Percentiles rank a stretch among this genome's conserved stretches.
Evolutionary conservation across 2,797 vertebrate genomes (phyloP).

Genomic region (Meriones psammophilus): DNA sequence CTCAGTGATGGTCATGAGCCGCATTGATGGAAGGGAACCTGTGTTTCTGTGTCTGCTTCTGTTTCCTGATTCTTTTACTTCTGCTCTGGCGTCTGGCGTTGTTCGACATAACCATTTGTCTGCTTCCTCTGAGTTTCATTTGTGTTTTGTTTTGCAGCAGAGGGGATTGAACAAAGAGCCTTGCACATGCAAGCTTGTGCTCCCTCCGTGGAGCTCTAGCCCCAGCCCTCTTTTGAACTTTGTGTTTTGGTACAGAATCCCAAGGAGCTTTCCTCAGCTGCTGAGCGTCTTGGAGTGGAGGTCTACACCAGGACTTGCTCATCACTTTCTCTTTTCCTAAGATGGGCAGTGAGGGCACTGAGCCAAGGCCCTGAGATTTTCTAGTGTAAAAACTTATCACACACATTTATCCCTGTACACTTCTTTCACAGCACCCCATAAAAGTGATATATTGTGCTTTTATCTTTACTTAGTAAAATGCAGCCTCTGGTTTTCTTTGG

Average conservation of each 20-base stretch:
- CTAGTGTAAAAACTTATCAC: not conserved
- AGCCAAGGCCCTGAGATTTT: not conserved
- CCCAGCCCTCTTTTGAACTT: not conserved
- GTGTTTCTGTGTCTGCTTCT: not conserved
- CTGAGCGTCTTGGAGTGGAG: not conserved
- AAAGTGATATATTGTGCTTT: not conserved
- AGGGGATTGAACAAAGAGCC: not conserved
- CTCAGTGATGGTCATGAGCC: not conserved
- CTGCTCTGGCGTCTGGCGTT: not conserved
- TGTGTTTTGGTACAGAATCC: not conserved
- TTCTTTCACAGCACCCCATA: not conserved
- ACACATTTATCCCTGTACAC: not conserved
- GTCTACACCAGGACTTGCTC: not conserved
- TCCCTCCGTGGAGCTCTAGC: not conserved
- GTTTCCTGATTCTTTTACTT: slow-evolving; percentile 23
- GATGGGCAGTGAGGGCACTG: not conserved
- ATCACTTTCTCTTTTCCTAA: not conserved
- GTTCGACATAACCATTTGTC: not conserved
- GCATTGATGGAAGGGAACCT: not conserved
- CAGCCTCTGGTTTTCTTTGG: not conserved
- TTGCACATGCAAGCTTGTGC: too few species aligned
- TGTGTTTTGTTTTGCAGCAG: not conserved
- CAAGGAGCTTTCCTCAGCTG: not conserved
- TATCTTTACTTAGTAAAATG: not conserved
- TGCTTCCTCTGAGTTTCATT: slow-evolving; percentile 1